phyloP scores from a whole-genome alignment of 2,113 vertebrate genomes.

The Chiloscyllium plagiosum region DNA sequence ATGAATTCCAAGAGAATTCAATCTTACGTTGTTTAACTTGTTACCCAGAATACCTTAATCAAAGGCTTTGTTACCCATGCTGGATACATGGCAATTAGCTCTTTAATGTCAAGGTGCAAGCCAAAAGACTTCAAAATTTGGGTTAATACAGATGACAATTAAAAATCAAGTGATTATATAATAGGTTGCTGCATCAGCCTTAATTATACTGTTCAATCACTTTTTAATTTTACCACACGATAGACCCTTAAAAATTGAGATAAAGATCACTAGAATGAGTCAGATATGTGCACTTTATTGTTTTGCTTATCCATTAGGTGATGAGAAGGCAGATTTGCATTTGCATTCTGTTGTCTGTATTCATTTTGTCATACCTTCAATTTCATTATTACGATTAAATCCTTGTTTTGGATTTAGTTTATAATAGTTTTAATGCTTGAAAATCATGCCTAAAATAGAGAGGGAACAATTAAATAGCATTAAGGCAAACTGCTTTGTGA shows the following conservation, averaged over 20 bases:
- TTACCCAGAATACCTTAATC: background rate
- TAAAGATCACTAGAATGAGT: background rate
- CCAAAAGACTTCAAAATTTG: background rate
- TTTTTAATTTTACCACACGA: background rate
- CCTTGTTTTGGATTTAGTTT: background rate
- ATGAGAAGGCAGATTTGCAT: background rate
- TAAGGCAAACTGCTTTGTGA: background rate
- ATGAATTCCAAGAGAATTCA: background rate
- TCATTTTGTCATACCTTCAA: background rate
- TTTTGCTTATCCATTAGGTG: background rate
- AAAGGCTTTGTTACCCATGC: background rate
- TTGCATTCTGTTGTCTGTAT: background rate
- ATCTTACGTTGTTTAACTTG: background rate
- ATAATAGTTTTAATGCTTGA: background rate
- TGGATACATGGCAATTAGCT: background rate
- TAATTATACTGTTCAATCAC: background rate
- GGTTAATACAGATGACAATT: background rate
- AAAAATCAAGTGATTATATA: background rate
- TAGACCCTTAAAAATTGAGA: background rate
- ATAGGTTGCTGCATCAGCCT: background rate
- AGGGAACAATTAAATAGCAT: background rate
- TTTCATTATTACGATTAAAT: background rate
- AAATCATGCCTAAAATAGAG: conserved; percentile 1
- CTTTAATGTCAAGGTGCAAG: background rate
- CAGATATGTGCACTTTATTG: background rate